Evolutionary conservation across 2,113 vertebrate species (phyloP), one percentile per base, ranked within the genome.

Genomic region (Scytalopus superciliaris): DNA sequence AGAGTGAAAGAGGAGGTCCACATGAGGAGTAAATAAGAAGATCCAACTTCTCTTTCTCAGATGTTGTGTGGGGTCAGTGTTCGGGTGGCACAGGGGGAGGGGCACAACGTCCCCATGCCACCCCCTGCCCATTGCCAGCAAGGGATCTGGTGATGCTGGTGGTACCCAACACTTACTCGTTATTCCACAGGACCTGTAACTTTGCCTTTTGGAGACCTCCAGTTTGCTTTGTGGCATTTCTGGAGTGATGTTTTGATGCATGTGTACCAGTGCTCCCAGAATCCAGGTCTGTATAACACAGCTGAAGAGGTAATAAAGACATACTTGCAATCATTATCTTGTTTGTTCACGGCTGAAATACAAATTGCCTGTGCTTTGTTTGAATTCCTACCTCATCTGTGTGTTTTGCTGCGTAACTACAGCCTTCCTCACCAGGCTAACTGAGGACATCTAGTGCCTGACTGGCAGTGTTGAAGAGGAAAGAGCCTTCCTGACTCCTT

Each of bases 361-460:
- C 75, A 64, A 77, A 79, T 62, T 31, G 12, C 45, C 47, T 3
- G 67, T 27, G 49, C 47, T 85, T 27, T 8, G 3, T 73, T 60
- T n/a, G 50, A 42, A 16, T 77, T 74, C 55, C 49, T 40, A 7
- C 68, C 62, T 60, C 75, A 7, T 19, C 49, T 64, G 7, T 6
- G 44, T 14, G 39, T 25, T 30, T 40, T 67, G 70, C 68, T 31
- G 30, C 40, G 52, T 6, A 33, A 83, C 35, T 37, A 4, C 57
- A 35, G 68, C 53, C 27, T 83, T 84, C 49, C 62, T 89, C 50
- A 5, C 7, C 59, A 90, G 79, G 93, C 24, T 39, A 44, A 21
- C 57, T 13, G 97, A 81, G 96, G 98, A 82, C 98, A 93, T 89
- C 97, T 97, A 93, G 94, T 64, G 98, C 82, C 73, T 24, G 4